phyloP scores from a whole-genome alignment of 2,888 invertebrate genomes.

The Epistrophe grossulariae region DNA sequence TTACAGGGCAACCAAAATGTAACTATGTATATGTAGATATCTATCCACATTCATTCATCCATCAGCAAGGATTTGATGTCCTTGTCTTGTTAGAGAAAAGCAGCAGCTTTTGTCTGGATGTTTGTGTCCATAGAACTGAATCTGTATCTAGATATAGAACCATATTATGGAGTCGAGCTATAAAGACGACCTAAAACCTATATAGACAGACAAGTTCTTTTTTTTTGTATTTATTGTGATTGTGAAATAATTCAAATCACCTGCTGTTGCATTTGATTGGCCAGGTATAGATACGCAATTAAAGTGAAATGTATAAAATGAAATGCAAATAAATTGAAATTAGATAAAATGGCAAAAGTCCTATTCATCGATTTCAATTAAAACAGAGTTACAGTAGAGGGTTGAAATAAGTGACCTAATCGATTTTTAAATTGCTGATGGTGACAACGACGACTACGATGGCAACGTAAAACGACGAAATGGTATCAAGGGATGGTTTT shows the following conservation, averaged over 20 bases:
- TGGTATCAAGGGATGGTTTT: neutral
- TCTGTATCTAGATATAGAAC: too few relatives aligned
- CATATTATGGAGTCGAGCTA: neutral
- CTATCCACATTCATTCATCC: constrained; percentile 23
- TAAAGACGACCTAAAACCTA: constrained; percentile 9
- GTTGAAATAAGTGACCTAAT: constrained; percentile 28
- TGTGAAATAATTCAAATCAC: constrained; percentile 23
- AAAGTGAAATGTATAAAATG: constrained; percentile 41
- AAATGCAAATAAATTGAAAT: constrained; percentile 59
- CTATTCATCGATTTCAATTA: constrained; percentile 65
- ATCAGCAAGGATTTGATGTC: constrained; percentile 43
- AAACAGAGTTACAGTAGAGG: neutral
- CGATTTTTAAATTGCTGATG: neutral
- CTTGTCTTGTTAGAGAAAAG: constrained; percentile 32
- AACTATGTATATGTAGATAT: neutral
- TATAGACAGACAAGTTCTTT: neutral
- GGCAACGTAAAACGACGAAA: too few relatives aligned
- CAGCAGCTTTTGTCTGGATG: constrained; percentile 24
- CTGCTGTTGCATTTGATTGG: constrained; percentile 24
- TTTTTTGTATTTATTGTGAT: constrained; percentile 11
- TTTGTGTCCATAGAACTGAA: neutral
- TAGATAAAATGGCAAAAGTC: constrained; percentile 33
- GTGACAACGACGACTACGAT: neutral
- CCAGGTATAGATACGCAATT: constrained; percentile 31
- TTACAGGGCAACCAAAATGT: constrained; percentile 48